These are phyloP conservation scores for Cecropterus lyciades DNA, from an alignment of 1,140 invertebrate genomes.

Conservation along the genomic window DNA sequence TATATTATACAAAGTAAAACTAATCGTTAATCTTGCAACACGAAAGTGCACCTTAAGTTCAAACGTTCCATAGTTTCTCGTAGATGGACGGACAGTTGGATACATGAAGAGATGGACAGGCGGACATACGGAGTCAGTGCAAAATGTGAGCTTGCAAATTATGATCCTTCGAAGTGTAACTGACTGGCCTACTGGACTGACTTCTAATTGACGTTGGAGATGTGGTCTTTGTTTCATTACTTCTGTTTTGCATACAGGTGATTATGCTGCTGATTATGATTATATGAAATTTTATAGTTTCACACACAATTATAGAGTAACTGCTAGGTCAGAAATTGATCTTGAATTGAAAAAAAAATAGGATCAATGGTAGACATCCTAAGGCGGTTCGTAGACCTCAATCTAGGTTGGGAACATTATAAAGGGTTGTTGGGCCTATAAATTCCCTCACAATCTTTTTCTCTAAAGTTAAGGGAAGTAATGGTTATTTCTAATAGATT, in stretches of 20 bases:
- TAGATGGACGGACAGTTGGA: background rate
- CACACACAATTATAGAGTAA: too few species aligned
- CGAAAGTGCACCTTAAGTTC: background rate
- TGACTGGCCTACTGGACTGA: constrained; percentile 2
- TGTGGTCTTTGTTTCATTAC: background rate
- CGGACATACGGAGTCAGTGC: background rate
- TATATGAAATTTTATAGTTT: too few species aligned
- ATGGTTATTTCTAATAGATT: too few species aligned
- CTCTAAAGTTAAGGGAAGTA: too few species aligned
- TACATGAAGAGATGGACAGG: background rate
- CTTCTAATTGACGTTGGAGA: constrained; percentile 3
- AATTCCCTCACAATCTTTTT: too few species aligned
- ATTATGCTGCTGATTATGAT: too few species aligned
- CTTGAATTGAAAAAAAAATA: too few species aligned
- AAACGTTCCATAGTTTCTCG: background rate
- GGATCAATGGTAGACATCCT: too few species aligned
- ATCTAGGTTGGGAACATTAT: too few species aligned
- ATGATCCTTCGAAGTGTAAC: constrained; percentile 4
- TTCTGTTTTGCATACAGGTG: background rate
- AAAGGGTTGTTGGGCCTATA: too few species aligned
- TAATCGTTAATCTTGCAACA: background rate
- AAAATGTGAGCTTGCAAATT: constrained; percentile 15
- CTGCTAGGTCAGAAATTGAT: too few species aligned
- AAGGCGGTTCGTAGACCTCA: too few species aligned
- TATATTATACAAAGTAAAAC: background rate